Percentiles rank a stretch among this genome's conserved stretches.
These are phyloP conservation scores for Octodon degus DNA, from an alignment of 2,113 vertebrate species.

Conservation along the genomic window DNA sequence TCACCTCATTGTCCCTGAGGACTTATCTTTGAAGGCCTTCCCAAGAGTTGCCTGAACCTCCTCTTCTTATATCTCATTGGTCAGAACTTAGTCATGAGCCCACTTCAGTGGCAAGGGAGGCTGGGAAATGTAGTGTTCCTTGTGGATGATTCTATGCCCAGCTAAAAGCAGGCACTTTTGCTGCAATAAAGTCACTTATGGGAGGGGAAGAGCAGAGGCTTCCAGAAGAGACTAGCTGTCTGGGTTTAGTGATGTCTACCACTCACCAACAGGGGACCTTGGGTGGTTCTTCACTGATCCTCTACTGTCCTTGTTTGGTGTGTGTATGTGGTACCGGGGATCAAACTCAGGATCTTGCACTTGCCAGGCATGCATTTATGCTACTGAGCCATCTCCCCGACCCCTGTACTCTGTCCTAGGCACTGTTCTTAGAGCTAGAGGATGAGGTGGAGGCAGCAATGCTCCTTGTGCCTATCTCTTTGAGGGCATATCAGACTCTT, in stretches of 20 bases:
- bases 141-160: not conserved
- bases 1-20: not conserved
- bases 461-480: not conserved
- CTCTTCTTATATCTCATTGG: not conserved
- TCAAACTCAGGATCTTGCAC: no score
- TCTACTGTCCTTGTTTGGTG: not conserved
- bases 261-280: not conserved
- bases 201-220: not conserved
- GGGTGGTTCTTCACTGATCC: not conserved
- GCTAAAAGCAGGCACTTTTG: not conserved
- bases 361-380: no score
- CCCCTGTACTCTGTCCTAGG: not conserved
- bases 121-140: not conserved
- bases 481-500: not conserved
- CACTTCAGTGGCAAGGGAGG: not conserved
- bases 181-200: not conserved
- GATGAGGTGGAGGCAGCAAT: not conserved
- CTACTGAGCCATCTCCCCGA: no score
- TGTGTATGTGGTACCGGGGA: no score
- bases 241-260: not conserved
- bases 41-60: not conserved
- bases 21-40: not conserved
- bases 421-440: not conserved
- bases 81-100: not conserved
- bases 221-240: not conserved